Evolutionary conservation across 1,140 invertebrate genomes (phyloP), one percentile per base, ranked within the genome.

Genomic region (Lepidotrigona ventralis): DNA sequence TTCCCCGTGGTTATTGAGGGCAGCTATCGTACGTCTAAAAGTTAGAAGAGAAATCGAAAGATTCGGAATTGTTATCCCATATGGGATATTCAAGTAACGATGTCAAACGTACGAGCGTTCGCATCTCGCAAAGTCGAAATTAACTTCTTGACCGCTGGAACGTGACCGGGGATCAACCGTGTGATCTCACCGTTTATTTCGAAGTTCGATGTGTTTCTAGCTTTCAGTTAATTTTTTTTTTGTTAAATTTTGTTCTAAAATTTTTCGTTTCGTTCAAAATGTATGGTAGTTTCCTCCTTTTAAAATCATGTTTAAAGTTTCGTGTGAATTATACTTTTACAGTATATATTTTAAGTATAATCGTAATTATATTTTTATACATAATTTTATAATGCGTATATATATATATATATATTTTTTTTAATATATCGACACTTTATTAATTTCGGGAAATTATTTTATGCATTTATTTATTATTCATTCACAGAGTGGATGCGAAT

Each of bases 41-140:
- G 53, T 77, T 39, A 54, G 72, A 66, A 87, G 56, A 77, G 74
- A 86, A 87, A 84, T 84, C 74, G 75, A 21, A 77, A 73, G 71
- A 79, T 77, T 77, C 39, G 46, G 64, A 58, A 56, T 74, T 14
- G 46, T 74, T 66, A 72, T 74, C 68, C 71, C 21, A 23, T 73
- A 53, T 64, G 5, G 26, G 74, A 72, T 3, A 63, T 63, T 51
- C 4, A 19, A 39, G 29, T 60, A 60, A 60, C 56, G 23, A 60
- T 39, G 33, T 60, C 56, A n/a, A 39, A 21, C 33, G 17, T 63
- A 8, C 26, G 39, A 4, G 23, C 69, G 11, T 66, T 66, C 26
- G 29, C 26, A 19, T 33, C 6, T 29, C 6, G 39, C 9, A 33
- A 66, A 19, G 29, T 33, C 2, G 26, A 66, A 33, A 66, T 66